Base-by-base conservation (phyloP, 92 coral and sea anemone species). In the Parazoanthus swiftii region DNA sequence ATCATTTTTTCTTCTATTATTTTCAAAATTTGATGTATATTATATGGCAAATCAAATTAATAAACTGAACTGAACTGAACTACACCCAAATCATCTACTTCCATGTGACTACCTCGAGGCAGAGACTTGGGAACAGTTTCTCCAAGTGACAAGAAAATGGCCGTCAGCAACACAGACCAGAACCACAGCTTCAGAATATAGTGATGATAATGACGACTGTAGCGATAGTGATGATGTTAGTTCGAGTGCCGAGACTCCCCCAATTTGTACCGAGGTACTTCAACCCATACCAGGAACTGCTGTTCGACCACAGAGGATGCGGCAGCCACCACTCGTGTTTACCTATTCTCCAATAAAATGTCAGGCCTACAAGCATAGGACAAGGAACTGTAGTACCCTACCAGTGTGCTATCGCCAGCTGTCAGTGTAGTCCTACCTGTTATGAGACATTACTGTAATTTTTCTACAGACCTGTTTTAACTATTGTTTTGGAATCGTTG, bases 291-390 rank as follows among this genome's bases (percentile, higher is more conserved):
- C 81, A 77, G 81, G 81, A 77, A 77, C 50, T 9, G 81, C 81
- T 14, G 81, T 46, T 77, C 81, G 81, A 77, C 81, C 81, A 77
- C 81, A 46, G 81, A 77, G 81, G 81, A 77, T 77, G 81, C 26
- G 81, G 65, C 81, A 77, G 11, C 81, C 81, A 77, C 81, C 81
- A 77, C 81, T 37, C 81, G 46, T 42, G 81, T 77, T 77, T 77
- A 76, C 81, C 65, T 77, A 43, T 43, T 77, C 38, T 65, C 58
- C 58, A 46, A 77, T 26, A n/a, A n/a, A n/a, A 38, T 39, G 80
- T 76, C 80, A 76, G 80, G 80, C 39, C 80, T 76, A 76, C 39
- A 65, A 77, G 81, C 50, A 77, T 18, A 2, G 81, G 81, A 77
- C 81, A 77, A 77, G 81, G 59, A 77, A 77, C 63, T 77, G 66